Conservation (phyloP, 2,797 vertebrate species). For the Eidolon dupreanum region DNA sequence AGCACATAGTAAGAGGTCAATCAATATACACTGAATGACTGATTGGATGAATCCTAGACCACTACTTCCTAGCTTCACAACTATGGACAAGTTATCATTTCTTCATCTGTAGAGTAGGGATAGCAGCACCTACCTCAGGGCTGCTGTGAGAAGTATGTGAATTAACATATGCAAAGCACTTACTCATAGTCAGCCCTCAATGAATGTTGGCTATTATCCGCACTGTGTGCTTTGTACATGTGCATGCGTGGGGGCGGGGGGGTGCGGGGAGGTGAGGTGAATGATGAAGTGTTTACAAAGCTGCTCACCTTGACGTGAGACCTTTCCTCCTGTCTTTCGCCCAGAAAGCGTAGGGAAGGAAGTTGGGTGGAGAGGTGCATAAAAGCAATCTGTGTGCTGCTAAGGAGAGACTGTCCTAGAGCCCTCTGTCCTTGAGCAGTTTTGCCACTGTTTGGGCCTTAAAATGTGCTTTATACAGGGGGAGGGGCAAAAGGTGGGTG, state of each 20-base stretch:
- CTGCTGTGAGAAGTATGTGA: neutral
- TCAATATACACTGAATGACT: neutral
- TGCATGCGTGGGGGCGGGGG: neutral
- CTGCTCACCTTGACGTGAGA: neutral
- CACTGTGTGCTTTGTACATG: neutral
- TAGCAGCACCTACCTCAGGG: neutral
- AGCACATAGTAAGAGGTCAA: neutral
- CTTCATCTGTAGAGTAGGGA: neutral
- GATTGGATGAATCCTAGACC: neutral
- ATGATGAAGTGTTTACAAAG: neutral
- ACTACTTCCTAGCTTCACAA: neutral
- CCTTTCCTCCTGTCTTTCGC: neutral
- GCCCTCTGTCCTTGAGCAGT: neutral
- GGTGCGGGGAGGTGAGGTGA: neutral
- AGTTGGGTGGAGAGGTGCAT: neutral
- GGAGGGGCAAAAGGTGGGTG: neutral
- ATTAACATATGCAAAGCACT: neutral
- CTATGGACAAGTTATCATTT: neutral
- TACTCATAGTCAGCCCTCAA: neutral
- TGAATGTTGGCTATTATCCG: neutral
- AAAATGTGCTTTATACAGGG: neutral
- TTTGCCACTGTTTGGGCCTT: neutral
- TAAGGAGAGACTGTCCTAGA: neutral
- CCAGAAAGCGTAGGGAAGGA: neutral
- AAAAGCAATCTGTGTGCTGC: neutral